These are phyloP conservation scores for Odocoileus virginianus DNA, from an alignment of 2,113 vertebrate species.

Conservation along the genomic window DNA sequence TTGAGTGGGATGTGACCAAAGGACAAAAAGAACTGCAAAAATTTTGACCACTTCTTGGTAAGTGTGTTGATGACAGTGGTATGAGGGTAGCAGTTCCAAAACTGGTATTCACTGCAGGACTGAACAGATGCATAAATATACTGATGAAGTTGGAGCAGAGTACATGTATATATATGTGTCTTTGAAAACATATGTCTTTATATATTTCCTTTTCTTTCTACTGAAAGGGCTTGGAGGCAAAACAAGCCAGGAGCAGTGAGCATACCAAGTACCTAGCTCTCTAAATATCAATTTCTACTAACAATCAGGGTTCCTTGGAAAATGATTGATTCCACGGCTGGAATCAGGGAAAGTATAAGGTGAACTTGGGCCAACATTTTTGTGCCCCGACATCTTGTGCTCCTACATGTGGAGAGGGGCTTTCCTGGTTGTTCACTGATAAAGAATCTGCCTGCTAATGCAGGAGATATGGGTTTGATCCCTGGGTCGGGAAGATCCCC, in stretches of 20 bases:
- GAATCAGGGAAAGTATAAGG: not conserved
- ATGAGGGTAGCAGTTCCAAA: not conserved
- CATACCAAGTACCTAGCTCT: not conserved
- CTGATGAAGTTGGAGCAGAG: not conserved
- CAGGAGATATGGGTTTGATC: not conserved
- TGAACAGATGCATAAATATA: not conserved
- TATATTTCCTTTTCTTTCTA: not conserved
- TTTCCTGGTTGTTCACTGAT: not conserved
- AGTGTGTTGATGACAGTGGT: not conserved
- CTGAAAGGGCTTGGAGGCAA: not conserved
- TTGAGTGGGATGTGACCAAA: not conserved
- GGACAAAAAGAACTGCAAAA: not conserved
- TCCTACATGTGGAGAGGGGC: not conserved
- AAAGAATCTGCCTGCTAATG: not conserved
- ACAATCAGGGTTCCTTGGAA: not conserved
- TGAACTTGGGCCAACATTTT: not conserved
- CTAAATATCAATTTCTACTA: not conserved
- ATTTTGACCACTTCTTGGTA: not conserved
- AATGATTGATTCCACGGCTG: not conserved
- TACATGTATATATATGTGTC: not conserved
- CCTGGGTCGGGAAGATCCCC: not conserved
- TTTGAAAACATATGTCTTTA: not conserved
- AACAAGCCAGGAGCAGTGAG: not conserved
- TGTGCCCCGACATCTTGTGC: not conserved
- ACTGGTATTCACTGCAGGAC: not conserved